Percentiles rank a stretch among this genome's conserved stretches.
Conservation (phyloP, 2,797 vertebrate genomes). For the Gymnoscopelus microlampas region DNA sequence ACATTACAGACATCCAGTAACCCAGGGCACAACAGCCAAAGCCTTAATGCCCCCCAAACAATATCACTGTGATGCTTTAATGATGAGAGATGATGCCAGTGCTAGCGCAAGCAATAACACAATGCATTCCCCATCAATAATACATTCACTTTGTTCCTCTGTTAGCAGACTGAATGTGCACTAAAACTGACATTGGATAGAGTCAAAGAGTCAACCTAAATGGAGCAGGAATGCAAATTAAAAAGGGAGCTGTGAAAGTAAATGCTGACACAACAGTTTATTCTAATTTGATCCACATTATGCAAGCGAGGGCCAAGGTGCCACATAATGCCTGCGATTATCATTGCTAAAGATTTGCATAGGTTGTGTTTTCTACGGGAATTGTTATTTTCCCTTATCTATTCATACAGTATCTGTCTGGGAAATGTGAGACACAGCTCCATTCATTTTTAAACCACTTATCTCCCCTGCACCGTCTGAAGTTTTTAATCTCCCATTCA, state of each 20-base stretch:
- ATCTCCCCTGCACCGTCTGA: neutral
- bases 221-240: constrained; percentile 16
- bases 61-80: too few relatives aligned
- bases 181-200: constrained; percentile 34
- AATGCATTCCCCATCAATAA: too few relatives aligned
- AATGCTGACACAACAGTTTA: neutral
- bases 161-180: neutral
- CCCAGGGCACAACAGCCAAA: too few relatives aligned
- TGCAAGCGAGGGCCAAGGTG: constrained; percentile 6
- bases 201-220: constrained; percentile 12
- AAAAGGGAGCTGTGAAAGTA: neutral
- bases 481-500: neutral
- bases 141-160: neutral
- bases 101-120: too few relatives aligned
- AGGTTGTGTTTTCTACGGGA: constrained; percentile 27
- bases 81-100: too few relatives aligned
- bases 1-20: too few relatives aligned
- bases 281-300: constrained; percentile 33
- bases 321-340: constrained; percentile 1
- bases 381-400: constrained; percentile 13
- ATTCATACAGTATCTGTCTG: constrained; percentile 7
- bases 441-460: neutral
- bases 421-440: neutral
- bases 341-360: neutral
- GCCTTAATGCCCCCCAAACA: too few relatives aligned